A percentile compares a stretch with the other conserved stretches of the same genome.
Evolutionary conservation across 2,797 vertebrate genomes (phyloP).

Genomic region (Silurus lanzhouensis): DNA sequence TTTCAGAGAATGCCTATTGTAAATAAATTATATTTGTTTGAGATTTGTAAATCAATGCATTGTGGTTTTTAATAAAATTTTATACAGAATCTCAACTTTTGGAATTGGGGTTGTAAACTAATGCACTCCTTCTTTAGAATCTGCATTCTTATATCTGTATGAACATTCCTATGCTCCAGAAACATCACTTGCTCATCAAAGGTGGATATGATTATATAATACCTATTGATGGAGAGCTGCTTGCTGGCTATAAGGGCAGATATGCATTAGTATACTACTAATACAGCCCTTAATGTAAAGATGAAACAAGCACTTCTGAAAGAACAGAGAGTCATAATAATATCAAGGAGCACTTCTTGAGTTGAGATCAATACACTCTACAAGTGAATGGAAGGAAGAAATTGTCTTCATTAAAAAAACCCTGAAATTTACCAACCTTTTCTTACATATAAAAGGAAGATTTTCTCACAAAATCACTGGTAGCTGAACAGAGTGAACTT

Average conservation of each 20-base stretch:
- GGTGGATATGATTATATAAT: slow-evolving; percentile 33
- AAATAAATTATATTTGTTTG: no score
- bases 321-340: slow-evolving; percentile 36
- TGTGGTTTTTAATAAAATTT: no score
- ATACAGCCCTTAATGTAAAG: slow-evolving; percentile 38
- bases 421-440: neutral
- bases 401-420: neutral
- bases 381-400: neutral
- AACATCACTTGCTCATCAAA: neutral
- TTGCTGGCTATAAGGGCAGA: slow-evolving; percentile 32
- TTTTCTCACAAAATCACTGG: neutral
- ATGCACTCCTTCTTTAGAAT: no score
- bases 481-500: neutral
- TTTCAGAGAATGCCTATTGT: no score
- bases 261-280: slow-evolving; percentile 43
- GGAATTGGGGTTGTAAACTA: no score
- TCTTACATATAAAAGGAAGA: neutral
- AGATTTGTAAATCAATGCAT: no score
- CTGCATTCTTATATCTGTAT: neutral
- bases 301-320: slow-evolving; percentile 65
- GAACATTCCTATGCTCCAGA: neutral
- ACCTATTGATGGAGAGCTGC: slow-evolving; percentile 16
- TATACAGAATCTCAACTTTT: no score
- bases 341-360: slow-evolving; percentile 3
- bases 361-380: slow-evolving; percentile 8